phyloP scores from a whole-genome alignment of 2,888 invertebrate genomes.

The Silvanus unidentatus region DNA sequence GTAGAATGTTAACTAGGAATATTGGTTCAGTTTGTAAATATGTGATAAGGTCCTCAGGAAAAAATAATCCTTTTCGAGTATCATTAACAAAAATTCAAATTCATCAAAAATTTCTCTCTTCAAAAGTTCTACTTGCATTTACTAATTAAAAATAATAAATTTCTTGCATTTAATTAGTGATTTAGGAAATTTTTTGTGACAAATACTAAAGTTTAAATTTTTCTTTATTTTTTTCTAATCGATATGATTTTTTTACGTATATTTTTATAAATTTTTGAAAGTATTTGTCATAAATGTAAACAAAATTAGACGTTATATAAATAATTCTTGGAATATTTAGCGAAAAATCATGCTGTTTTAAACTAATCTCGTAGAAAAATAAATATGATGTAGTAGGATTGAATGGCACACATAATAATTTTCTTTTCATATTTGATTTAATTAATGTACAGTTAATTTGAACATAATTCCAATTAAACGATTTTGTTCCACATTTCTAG shows the following conservation, averaged over 20 bases:
- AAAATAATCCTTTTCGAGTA: slow-evolving; percentile 34
- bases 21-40: slow-evolving; percentile 31
- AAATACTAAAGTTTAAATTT: too few relatives aligned
- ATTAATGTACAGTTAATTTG: slow-evolving; percentile 38
- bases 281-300: neutral
- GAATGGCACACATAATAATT: slow-evolving; percentile 32
- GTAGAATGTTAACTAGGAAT: neutral
- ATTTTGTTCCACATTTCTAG: neutral
- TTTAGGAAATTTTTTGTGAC: slow-evolving; percentile 8
- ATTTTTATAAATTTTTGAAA: slow-evolving; percentile 10
- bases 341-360: too few relatives aligned
- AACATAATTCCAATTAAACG: slow-evolving; percentile 31
- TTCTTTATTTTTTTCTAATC: too few relatives aligned
- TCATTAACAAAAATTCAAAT: slow-evolving; percentile 36
- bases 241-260: too few relatives aligned
- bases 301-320: too few relatives aligned
- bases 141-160: slow-evolving; percentile 2
- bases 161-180: slow-evolving; percentile 22
- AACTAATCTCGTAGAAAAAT: too few relatives aligned
- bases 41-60: slow-evolving; percentile 50
- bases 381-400: slow-evolving; percentile 31
- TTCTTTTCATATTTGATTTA: slow-evolving; percentile 27
- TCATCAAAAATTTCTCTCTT: slow-evolving; percentile 18
- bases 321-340: too few relatives aligned
- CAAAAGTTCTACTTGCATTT: slow-evolving; percentile 3